Base-by-base conservation (phyloP, 2,888 invertebrate species). In the Isotomurus palustris region DNA sequence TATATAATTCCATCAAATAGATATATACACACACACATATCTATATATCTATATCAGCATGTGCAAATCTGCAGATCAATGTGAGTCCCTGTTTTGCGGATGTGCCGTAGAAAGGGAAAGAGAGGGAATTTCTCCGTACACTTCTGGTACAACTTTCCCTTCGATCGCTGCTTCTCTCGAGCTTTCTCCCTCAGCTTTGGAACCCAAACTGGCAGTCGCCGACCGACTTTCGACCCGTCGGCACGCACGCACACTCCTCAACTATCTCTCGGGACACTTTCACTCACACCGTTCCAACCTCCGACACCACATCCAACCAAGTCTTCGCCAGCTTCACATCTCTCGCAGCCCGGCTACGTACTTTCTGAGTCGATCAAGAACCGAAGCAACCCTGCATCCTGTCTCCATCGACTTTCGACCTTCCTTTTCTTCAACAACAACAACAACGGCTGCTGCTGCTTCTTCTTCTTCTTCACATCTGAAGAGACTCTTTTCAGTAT, bases 21-120 rank as follows among this genome's bases (percentile, higher is more conserved):
- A 49, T 53, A 49, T 49, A 56, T 43, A 53, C n/a, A n/a, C n/a
- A n/a, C n/a, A n/a, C n/a, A n/a, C n/a, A n/a, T n/a, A n/a, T n/a
- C n/a, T n/a, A n/a, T n/a, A n/a, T n/a, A n/a, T n/a, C n/a, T 60
- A 59, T 57, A 61, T 62, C 62, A 64, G 57, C 62, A 64, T 66
- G 69, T 68, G 68, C 60, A 66, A 66, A 64, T 69, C 64, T 64
- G 56, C 53, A 64, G 66, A 69, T 69, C 66, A 67, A 69, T 67
- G 67, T 67, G 62, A 57, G 60, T 66, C 62, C 63, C 66, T 68
- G 65, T 68, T 65, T 68, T 66, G 68, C 66, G 68, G 68, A 63
- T 68, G 62, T 63, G 63, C 63, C 62, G 56, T 64, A 48, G 48
- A 50, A 40, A 25, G 35, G 35, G 44, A 12, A 17, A 40, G 32